Base-by-base conservation (phyloP, 2,888 invertebrate species). In the Nephrotoma appendiculata region DNA sequence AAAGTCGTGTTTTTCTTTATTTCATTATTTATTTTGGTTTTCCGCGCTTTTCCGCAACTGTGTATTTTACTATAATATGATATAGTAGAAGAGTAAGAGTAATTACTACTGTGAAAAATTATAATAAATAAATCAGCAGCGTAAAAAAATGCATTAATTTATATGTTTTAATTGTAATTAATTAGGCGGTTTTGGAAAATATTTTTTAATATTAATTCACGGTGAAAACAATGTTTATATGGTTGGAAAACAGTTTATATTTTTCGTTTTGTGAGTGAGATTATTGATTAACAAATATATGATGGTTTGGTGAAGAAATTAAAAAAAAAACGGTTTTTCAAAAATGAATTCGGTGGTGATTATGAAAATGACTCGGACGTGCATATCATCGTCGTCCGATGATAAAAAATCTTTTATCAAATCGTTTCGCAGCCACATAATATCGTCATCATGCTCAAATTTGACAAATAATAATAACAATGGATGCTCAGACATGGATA, bases 401-500 rank as follows among this genome's bases (percentile, higher is more conserved):
- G 71, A 71, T 71, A 71, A 71, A 71, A 71, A 71, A 71, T 31
- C 31, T 9, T 71, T 71, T 71, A 31, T 71, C 31, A 71, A 71
- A 71, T 71, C 71, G 9, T 71, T 71, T 71, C 31, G 71, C 19
- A 71, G 71, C 9, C 71, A 84, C 15, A 84, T 41, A n/a, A 84
- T 43, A 42, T 41, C 84, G 90, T 93, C 92, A 91, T 93, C 92
- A 89, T 94, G 93, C 91, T 94, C 93, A 89, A 93, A 93, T 92
- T 93, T 93, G 91, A 93, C 94, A 92, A 93, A 93, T 89, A 93
- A 93, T 91, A 93, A 93, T 91, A 93, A 93, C 89, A 92, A 93
- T 89, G 92, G 92, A 91, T 92, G 71, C 5, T 71, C 94, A 91
- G 95, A 95, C 91, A 95, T 95, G 94, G 95, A 95, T 90, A 95